Evolutionary conservation across 2,888 invertebrate species (phyloP).

Genomic region (Trichogramma evanescens): DNA sequence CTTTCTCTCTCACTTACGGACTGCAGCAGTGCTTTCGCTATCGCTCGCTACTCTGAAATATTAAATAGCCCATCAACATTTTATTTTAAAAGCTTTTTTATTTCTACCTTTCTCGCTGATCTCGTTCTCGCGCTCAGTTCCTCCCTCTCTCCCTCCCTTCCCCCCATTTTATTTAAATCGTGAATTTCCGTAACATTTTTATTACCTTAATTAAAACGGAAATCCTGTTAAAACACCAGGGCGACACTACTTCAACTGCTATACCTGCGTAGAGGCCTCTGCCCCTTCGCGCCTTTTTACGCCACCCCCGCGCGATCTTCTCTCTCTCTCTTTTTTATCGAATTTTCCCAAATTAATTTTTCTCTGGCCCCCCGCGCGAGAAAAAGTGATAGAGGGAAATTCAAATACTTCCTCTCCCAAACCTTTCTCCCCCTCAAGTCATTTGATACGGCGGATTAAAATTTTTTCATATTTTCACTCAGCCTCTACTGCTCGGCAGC

Average conservation of each 20-base stretch:
- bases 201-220: conserved; percentile 20
- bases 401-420: too few species aligned
- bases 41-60: conserved; percentile 8
- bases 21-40: too few species aligned
- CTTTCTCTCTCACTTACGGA: too few species aligned
- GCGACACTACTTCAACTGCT: not conserved
- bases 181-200: conserved; percentile 16
- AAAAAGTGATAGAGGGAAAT: not conserved
- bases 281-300: not conserved
- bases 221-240: conserved; percentile 16
- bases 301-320: not conserved
- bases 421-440: not conserved
- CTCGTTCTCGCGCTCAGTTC: too few species aligned
- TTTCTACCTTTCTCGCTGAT: not conserved
- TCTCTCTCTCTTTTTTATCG: conserved; percentile 8
- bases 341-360: conserved; percentile 16
- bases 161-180: conserved; percentile 19
- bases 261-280: too few species aligned
- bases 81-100: conserved; percentile 23
- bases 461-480: not conserved
- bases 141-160: too few species aligned
- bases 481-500: not conserved
- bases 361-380: conserved; percentile 8
- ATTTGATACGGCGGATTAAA: conserved; percentile 2
- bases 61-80: conserved; percentile 19